Evolutionary conservation across 2,888 invertebrate species (phyloP), one percentile per base, ranked within the genome.

Genomic region (Selenia dentaria): DNA sequence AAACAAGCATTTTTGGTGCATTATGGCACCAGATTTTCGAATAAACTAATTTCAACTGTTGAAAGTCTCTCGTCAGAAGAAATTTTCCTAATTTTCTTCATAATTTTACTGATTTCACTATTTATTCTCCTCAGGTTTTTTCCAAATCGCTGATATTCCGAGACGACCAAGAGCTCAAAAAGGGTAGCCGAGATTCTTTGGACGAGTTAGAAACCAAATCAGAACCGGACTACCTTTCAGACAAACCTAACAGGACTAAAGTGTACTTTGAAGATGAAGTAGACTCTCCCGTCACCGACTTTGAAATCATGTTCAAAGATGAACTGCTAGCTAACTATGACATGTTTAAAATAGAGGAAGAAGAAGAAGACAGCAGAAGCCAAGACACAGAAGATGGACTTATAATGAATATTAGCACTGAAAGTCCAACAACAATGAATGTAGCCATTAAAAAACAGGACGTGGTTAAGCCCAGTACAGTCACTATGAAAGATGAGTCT

Each of bases 281-380:
- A 0, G 82, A 91, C 38, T 87, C 88, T 0, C 89, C 88, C 0
- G 84, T 91, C 1, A 89, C 91, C 1, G 91, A 91, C 66, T 91
- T 91, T 37, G 91, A 91, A 70, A 91, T 91, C 1, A 91, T 91
- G 91, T 91, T 91, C 65, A 90, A 91, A 72, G 91, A 91, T 51
- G 91, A 91, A 67, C 72, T 91, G 0, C 49, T 81, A 1, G 69
- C 79, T 0, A 77, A 74, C 25, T 72, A 85, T 39, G 82, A 84
- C 26, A 91, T 91, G 77, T 90, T 88, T 47, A 90, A 91, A 57
- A 91, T 91, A 12, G 91, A 90, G 18, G 86, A 86, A 66, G 91
- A 91, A 64, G 90, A 88, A 49, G 88, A 87, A 57, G 82, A 86
- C n/a, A 69, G 64, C 26, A 71, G 69, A 25, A 83, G 83, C 25